Evolutionary conservation across 2,797 vertebrate genomes (phyloP), one percentile per base, ranked within the genome.

Genomic region (Siniperca undulata): DNA sequence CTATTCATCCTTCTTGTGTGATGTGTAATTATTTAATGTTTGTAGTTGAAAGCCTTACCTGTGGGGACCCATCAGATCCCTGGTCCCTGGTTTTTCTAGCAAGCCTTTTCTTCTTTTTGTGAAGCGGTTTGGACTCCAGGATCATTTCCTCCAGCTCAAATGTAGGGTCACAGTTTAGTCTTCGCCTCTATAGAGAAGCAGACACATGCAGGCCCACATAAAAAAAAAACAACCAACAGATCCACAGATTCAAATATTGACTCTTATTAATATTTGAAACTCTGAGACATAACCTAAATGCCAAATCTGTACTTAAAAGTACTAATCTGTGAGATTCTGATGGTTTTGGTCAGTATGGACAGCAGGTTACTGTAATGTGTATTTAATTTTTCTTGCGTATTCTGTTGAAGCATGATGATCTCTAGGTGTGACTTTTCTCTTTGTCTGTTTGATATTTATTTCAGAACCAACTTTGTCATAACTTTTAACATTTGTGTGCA

Each of bases 71-170:
- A 60, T 95, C 95, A 68, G 96, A 97, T 36, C 93, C 95, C 64
- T 90, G 94, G 65, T 98, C 97, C 77, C 93, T 97, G 74, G 96
- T 96, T 93, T 96, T 99, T 83, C 97, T 97, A 1, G 97, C 98
- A 71, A 99, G 94, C 17, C 99, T 96, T 78, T 99, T 99, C 89
- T 99, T 99, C 91, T 99, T 99, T 95, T 99, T 99, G 89, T 99
- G 99, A 80, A 99, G 96, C 0, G 99, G 99, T 92, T 98, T 99
- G 70, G 98, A 97, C 92, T 99, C 99, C 78, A 99, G 94, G 89
- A 99, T 99, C 98, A 99, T 99, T 95, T 99, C 99, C 93, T 99
- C 99, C 68, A 99, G 96, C 91, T 99, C 99, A 88, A 99, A 99
- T 2, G 97, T 94, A 11, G 99, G 99, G 90, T 99, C 98, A 78